Conservation (phyloP, 2,797 vertebrate species). For the Gouania willdenowi region DNA sequence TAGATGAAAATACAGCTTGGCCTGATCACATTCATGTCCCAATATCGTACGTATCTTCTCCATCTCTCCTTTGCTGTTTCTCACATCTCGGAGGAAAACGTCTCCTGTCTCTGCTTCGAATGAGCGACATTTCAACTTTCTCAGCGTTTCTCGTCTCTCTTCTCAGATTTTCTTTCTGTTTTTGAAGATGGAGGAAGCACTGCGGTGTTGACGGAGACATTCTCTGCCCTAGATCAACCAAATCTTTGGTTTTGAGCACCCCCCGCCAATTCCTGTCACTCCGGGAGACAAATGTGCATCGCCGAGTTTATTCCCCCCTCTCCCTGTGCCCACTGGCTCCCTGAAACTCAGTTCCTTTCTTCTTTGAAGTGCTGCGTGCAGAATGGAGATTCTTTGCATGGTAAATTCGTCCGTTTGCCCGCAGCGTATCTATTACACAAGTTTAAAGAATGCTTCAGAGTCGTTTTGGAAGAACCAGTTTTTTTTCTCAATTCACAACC, state of each 20-base stretch:
- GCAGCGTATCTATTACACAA: constrained; percentile 82
- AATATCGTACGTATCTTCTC: constrained; percentile 25
- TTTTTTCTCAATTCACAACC: constrained; percentile 79
- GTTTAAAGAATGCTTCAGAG: constrained; percentile 80
- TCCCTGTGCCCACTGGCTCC: constrained; percentile 72
- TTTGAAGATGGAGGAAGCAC: constrained; percentile 62
- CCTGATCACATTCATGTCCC: constrained; percentile 24
- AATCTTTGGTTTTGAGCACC: constrained; percentile 74
- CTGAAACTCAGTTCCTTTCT: constrained; percentile 68
- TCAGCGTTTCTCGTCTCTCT: constrained; percentile 39
- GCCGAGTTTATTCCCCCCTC: constrained; percentile 61
- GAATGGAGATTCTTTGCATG: constrained; percentile 81
- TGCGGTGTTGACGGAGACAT: constrained; percentile 63
- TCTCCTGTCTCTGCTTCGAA: constrained; percentile 17
- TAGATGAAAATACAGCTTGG: constrained; percentile 37
- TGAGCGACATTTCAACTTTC: constrained; percentile 32
- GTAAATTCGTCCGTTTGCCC: constrained; percentile 77
- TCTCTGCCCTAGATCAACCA: constrained; percentile 73
- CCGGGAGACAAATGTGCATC: constrained; percentile 73
- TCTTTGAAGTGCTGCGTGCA: constrained; percentile 79
- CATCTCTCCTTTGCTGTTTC: constrained; percentile 13
- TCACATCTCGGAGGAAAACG: constrained; percentile 18
- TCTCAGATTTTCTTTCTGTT: constrained; percentile 53
- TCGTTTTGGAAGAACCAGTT: constrained; percentile 70
- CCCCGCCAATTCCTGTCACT: constrained; percentile 74